Conservation (phyloP, 2,888 invertebrate genomes). For the Liodrosophila aerea region DNA sequence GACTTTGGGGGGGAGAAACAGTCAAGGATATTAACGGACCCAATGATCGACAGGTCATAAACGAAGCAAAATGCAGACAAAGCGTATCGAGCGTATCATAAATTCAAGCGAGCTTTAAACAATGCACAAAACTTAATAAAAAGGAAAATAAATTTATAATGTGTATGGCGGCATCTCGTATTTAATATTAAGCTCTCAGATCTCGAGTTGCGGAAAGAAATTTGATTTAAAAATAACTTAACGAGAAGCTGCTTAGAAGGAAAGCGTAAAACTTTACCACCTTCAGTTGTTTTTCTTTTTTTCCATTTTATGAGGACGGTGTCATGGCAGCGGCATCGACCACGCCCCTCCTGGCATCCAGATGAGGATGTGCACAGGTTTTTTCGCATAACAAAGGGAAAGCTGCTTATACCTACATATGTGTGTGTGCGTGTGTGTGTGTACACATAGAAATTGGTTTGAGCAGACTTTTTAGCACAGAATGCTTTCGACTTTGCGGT, state of each 20-base stretch:
- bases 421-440: neutral
- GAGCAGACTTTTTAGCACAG: conserved; percentile 7
- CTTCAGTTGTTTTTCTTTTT: conserved; percentile 3
- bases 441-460: neutral
- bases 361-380: conserved; percentile 45
- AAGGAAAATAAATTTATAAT: conserved; percentile 18
- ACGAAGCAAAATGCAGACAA: neutral
- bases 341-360: conserved; percentile 11
- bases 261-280: neutral
- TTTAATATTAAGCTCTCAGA: too few relatives aligned
- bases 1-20: neutral
- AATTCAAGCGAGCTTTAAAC: conserved; percentile 13
- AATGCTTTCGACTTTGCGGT: conserved; percentile 12
- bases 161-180: too few relatives aligned
- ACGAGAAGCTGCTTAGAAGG: too few relatives aligned
- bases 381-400: conserved; percentile 56
- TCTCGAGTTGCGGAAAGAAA: conserved; percentile 1
- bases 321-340: conserved; percentile 40
- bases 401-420: conserved; percentile 51
- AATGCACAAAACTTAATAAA: neutral
- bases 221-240: neutral
- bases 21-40: conserved; percentile 5
- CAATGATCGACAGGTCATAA: conserved; percentile 28
- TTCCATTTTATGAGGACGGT: conserved; percentile 18
- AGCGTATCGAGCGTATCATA: conserved; percentile 1